Base-by-base conservation (phyloP, 1,140 invertebrate genomes). In the Plutomurus gul region DNA sequence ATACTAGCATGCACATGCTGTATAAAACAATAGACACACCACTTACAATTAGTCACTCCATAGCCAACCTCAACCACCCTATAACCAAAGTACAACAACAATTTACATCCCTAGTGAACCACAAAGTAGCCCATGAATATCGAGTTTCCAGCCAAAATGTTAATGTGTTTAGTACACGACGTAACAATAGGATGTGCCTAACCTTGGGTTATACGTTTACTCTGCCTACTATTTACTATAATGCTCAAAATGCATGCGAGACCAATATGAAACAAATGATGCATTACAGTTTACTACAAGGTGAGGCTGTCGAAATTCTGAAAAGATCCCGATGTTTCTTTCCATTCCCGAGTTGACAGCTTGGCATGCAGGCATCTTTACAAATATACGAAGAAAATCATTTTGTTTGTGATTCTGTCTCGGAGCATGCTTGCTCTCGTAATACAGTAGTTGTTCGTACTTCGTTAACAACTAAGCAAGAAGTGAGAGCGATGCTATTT, bases 401-500 rank as follows among this genome's bases (percentile, higher is more conserved):
- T 65, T 65, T 65, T 65, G 56, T 36, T 65, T 65, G 56, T 65
- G 56, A 30, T 25, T 65, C 13, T 27, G 51, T 27, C 8, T 13
- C 5, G 6, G 1, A 27, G 51, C n/a, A 30, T 11, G 25, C 10
- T 56, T 36, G 25, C 27, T 65, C 11, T 43, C 39, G n/a, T 33
- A n/a, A n/a, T 36, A 25, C n/a, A n/a, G n/a, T n/a, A n/a, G n/a
- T n/a, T n/a, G n/a, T n/a, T n/a, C n/a, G n/a, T n/a, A n/a, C n/a
- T n/a, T n/a, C n/a, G n/a, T n/a, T n/a, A n/a, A n/a, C n/a, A n/a
- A 33, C 56, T 25, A 56, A 16, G 51, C 51, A 27, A 30, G 56
- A 65, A 65, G 56, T 65, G 56, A 65, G 16, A 30, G 36, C 56
- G 56, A 36, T 33, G 56, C 56, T 65, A 65, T 65, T 65, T 65